Base-by-base conservation (phyloP, 2,113 vertebrate species). In the Aix galericulata region DNA sequence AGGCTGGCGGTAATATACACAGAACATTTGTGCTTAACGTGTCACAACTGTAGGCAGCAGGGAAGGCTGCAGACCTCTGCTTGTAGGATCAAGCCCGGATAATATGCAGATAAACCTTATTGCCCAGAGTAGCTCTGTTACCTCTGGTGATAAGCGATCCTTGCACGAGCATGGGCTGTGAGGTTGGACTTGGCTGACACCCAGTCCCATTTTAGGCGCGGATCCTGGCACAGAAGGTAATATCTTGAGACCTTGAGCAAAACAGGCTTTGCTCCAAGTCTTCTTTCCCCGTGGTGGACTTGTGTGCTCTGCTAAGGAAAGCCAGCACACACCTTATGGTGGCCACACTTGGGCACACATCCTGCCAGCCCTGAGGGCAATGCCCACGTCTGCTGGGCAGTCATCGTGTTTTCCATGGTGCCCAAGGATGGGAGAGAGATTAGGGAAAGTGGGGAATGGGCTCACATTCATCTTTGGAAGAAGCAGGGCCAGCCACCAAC, bases 291-390 rank as follows among this genome's bases (percentile, higher is more conserved):
- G 66, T 75, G 0, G 4, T 21, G 36, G 56, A 48, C 31, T 27
- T 21, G 4, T 11, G 23, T 62, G 34, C n/a, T 82, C 56, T 90
- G 46, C 34, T 64, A 18, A 42, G 53, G 77, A 82, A 82, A 86
- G 13, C 23, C 50, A 60, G 46, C 10, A 20, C 55, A 76, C 21
- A 21, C 40, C 40, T 74, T 32, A 58, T 52, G 55, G 46, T 14
- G 29, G 25, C 44, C 42, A 17, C 1, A 1, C 63, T 90, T 25
- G 48, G 60, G 46, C 50, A 71, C 9, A 4, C 0, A 0, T 81
- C 75, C 29, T 71, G 27, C 72, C 59, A 63, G 50, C 69, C 22
- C 72, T 42, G 46, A 31, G 62, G 46, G 29, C 60, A n/a, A 7
- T 78, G 48, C 32, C 59, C 42, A 23, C 1, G 0, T 73, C 32